Conservation (phyloP, 2,888 invertebrate species). For the Chloroclysta siterata region DNA sequence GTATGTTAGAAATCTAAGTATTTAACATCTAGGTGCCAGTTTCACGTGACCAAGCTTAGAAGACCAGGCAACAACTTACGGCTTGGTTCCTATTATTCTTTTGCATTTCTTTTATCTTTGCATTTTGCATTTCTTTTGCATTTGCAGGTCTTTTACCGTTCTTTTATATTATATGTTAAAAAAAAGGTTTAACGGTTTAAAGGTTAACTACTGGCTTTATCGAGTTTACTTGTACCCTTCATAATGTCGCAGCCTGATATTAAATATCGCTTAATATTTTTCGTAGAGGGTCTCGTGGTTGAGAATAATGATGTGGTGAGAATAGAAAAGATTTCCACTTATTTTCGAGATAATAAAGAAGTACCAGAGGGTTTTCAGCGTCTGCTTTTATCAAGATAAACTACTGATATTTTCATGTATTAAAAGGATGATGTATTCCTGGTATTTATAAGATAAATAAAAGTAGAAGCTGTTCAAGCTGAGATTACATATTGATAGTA, state of each 20-base stretch:
- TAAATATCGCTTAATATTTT: slow-evolving; percentile 48
- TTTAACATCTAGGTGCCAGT: too few relatives aligned
- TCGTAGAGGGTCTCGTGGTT: slow-evolving; percentile 33
- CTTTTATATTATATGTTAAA: too few relatives aligned
- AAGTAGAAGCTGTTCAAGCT: background rate
- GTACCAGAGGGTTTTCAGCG: slow-evolving; percentile 39
- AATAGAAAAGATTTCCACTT: slow-evolving; percentile 42
- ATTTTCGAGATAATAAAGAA: slow-evolving; percentile 44
- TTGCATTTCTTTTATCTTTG: too few relatives aligned
- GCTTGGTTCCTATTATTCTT: too few relatives aligned
- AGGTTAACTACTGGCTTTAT: slow-evolving; percentile 20
- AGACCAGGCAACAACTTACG: too few relatives aligned
- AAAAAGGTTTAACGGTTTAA: background rate
- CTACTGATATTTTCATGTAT: slow-evolving; percentile 36
- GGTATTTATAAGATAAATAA: background rate
- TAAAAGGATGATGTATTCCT: slow-evolving; percentile 23
- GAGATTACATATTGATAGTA: background rate
- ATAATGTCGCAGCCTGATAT: slow-evolving; percentile 46
- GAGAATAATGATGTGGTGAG: slow-evolving; percentile 45
- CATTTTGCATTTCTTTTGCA: too few relatives aligned
- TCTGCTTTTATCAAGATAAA: slow-evolving; percentile 44
- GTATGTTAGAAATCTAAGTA: too few relatives aligned
- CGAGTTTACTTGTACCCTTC: slow-evolving; percentile 30
- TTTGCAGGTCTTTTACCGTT: too few relatives aligned
- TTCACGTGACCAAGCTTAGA: too few relatives aligned